Evolutionary conservation across 2,888 invertebrate species (phyloP).

Genomic region (Monochamus alternatus): DNA sequence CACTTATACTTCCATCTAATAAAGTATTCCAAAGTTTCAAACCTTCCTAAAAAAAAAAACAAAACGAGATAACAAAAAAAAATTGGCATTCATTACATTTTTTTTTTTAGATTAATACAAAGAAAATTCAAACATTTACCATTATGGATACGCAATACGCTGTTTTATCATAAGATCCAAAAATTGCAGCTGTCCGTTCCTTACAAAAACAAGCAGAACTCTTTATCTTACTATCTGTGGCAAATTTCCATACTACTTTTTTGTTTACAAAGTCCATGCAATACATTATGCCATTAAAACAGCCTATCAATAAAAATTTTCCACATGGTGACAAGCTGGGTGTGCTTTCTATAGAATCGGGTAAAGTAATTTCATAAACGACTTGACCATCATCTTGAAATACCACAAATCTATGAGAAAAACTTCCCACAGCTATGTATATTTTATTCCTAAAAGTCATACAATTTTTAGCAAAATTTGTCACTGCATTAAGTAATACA

Average conservation of each 20-base stretch:
- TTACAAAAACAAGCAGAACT: slow-evolving; percentile 73
- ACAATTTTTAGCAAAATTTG: neutral
- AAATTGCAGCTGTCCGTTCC: slow-evolving; percentile 71
- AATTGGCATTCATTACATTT: neutral
- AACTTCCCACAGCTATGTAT: slow-evolving; percentile 78
- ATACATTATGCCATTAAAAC: slow-evolving; percentile 84
- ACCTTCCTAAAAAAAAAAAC: slow-evolving; percentile 73
- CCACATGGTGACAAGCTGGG: slow-evolving; percentile 69
- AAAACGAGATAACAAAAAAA: neutral
- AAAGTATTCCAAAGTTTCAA: slow-evolving; percentile 66
- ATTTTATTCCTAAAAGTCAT: slow-evolving; percentile 50
- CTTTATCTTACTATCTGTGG: slow-evolving; percentile 79
- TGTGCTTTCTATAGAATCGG: slow-evolving; percentile 81
- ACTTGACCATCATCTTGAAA: slow-evolving; percentile 74
- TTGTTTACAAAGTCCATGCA: slow-evolving; percentile 76
- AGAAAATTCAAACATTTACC: slow-evolving; percentile 68
- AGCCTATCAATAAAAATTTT: slow-evolving; percentile 79
- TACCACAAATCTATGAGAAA: slow-evolving; percentile 81
- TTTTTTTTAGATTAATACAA: neutral
- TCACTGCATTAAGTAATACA: slow-evolving; percentile 58
- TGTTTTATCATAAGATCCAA: slow-evolving; percentile 83
- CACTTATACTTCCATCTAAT: slow-evolving; percentile 71
- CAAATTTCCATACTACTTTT: slow-evolving; percentile 76
- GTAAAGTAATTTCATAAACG: slow-evolving; percentile 72
- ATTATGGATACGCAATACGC: slow-evolving; percentile 75